Percentiles rank a stretch among this genome's conserved stretches.
Evolutionary conservation across 2,113 vertebrate genomes (phyloP).

Genomic region (Boleophthalmus pectinirostris): DNA sequence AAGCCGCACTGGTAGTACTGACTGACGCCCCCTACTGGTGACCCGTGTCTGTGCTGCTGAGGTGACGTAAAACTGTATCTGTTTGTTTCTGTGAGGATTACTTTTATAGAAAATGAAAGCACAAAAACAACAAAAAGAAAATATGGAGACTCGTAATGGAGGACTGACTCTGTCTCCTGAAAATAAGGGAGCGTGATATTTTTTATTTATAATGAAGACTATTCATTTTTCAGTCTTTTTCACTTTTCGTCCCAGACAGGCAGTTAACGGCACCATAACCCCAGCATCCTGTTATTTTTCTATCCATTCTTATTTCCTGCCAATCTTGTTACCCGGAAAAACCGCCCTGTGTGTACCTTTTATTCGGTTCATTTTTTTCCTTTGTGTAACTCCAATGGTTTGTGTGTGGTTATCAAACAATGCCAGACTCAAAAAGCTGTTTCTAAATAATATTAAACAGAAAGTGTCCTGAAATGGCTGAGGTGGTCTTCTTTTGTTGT

Average conservation of each 20-base stretch:
- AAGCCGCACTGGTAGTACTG: constrained; percentile 60
- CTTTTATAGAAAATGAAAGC: constrained; percentile 40
- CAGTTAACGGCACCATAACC: constrained; percentile 40
- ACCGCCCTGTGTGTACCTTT: constrained; percentile 12
- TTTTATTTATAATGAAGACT: constrained; percentile 49
- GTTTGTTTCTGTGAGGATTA: constrained; percentile 67
- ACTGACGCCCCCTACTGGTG: constrained; percentile 63
- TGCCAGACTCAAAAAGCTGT: constrained; percentile 76
- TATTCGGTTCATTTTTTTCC: constrained; percentile 32
- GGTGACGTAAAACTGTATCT: constrained; percentile 73
- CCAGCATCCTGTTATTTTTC: constrained; percentile 14
- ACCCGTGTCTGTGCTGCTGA: constrained; percentile 71
- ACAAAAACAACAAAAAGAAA: background rate
- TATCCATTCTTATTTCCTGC: constrained; percentile 9
- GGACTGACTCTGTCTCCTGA: constrained; percentile 35
- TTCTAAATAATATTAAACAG: constrained; percentile 81
- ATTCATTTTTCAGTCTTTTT: constrained; percentile 31
- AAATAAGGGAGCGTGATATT: constrained; percentile 45
- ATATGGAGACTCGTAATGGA: background rate
- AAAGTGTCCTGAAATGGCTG: constrained; percentile 72
- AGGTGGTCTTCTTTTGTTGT: constrained; percentile 52
- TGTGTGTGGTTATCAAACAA: constrained; percentile 75
- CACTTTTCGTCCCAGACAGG: constrained; percentile 64
- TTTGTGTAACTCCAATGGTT: constrained; percentile 69
- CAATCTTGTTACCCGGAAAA: background rate